Evolutionary conservation across 2,113 vertebrate species (phyloP).

Genomic region (Danionella cerebrum): DNA sequence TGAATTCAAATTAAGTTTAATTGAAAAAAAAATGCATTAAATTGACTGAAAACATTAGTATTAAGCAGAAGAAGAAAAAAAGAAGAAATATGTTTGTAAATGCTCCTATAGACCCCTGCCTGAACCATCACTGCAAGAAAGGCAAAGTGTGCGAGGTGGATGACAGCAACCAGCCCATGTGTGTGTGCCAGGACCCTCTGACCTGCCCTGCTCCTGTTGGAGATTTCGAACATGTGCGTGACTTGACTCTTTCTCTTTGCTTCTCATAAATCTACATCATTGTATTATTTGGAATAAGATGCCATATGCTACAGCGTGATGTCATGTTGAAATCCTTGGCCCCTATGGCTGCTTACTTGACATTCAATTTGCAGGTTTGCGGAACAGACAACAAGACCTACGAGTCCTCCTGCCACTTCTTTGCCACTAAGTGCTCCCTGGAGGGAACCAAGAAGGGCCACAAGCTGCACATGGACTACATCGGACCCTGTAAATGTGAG

Average conservation of each 20-base stretch:
- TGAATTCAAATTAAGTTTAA: no score
- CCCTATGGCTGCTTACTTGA: background rate
- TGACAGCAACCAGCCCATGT: conserved; percentile 88
- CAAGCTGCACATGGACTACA: conserved; percentile 98
- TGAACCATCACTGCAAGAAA: conserved; percentile 95
- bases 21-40: no score
- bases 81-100: no score
- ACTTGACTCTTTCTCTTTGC: background rate
- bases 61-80: no score
- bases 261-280: no score
- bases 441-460: conserved; percentile 99
- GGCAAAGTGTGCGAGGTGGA: conserved; percentile 96
- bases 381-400: conserved; percentile 98
- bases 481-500: conserved; percentile 97
- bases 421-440: conserved; percentile 92
- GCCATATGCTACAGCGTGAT: background rate
- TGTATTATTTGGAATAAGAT: no score
- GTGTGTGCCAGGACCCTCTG: conserved; percentile 93
- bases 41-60: no score
- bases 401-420: conserved; percentile 94
- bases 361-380: conserved; percentile 70
- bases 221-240: conserved; percentile 88
- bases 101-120: conserved; percentile 75
- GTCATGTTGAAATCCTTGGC: background rate
- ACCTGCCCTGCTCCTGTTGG: conserved; percentile 75